Conservation (phyloP, 1,140 invertebrate species). For the Euura saliciscinereae region DNA sequence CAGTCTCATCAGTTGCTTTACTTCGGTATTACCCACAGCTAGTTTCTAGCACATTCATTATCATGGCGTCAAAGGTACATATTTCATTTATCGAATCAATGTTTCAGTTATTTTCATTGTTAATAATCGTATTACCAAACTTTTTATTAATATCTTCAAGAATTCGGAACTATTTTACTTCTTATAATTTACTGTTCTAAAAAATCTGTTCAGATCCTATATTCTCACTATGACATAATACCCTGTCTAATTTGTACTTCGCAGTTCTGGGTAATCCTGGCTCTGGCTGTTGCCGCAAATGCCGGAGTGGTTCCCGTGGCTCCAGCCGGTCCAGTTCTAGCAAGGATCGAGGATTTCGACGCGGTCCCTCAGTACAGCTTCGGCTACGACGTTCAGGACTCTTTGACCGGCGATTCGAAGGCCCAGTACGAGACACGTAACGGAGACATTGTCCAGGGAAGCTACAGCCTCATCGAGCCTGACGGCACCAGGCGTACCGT, state of each 20-base stretch:
- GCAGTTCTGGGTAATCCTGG: conserved; percentile 24
- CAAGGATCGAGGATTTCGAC: conserved; percentile 45
- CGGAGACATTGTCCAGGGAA: conserved; percentile 60
- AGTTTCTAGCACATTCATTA: conserved; percentile 27
- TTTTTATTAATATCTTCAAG: too few relatives aligned
- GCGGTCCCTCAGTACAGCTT: conserved; percentile 58
- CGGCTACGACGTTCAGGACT: conserved; percentile 59
- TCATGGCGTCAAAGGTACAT: conserved; percentile 49
- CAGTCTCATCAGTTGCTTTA: conserved; percentile 44
- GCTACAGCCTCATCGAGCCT: conserved; percentile 59
- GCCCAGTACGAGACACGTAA: conserved; percentile 60
- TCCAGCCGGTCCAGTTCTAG: conserved; percentile 41
- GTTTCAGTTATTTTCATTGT: conserved; percentile 17
- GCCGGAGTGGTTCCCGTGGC: conserved; percentile 34
- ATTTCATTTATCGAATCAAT: background rate
- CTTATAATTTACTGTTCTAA: too few relatives aligned
- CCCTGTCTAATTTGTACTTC: conserved; percentile 21
- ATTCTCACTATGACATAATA: too few relatives aligned
- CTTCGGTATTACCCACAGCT: conserved; percentile 31
- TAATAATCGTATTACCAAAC: background rate
- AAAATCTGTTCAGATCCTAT: too few relatives aligned
- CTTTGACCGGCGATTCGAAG: conserved; percentile 60
- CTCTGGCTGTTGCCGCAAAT: conserved; percentile 21
- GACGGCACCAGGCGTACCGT: conserved; percentile 66
- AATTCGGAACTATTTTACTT: too few relatives aligned